A percentile compares a stretch with the other conserved stretches of the same genome.
Conservation (phyloP, 2,113 vertebrate genomes). For the Jacana jacana region DNA sequence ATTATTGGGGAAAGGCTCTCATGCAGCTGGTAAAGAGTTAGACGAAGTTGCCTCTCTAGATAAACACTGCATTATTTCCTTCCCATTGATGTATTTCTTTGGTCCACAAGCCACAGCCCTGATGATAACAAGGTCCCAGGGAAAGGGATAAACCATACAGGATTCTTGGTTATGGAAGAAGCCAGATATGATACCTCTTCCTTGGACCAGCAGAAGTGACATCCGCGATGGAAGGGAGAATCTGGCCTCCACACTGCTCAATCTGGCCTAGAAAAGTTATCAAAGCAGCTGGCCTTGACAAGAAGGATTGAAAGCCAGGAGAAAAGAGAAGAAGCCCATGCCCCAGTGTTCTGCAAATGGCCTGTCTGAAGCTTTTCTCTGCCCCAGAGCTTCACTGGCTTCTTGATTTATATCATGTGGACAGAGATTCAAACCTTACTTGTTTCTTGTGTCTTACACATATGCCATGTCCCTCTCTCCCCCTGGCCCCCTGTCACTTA, state of each 20-base stretch:
- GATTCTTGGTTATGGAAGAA: background rate
- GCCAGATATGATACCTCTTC: background rate
- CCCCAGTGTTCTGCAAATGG: background rate
- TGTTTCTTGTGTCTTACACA: background rate
- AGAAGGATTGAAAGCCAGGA: background rate
- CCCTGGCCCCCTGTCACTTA: rapidly evolving
- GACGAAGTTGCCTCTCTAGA: background rate
- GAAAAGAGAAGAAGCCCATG: background rate
- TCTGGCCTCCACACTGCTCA: background rate
- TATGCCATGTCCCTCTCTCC: background rate
- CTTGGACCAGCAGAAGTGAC: background rate
- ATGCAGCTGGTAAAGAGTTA: background rate
- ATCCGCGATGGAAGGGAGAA: rapidly evolving
- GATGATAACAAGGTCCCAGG: background rate
- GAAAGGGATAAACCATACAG: background rate
- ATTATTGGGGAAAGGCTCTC: background rate
- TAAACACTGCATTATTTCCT: no score
- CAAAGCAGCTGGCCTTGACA: background rate
- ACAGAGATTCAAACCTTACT: background rate
- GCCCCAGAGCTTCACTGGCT: background rate
- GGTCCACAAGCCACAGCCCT: rapidly evolving
- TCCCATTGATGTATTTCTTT: background rate
- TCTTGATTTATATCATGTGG: background rate
- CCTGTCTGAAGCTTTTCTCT: background rate
- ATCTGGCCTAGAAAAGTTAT: background rate